Evolutionary conservation across 2,888 invertebrate genomes (phyloP).

Genomic region (Drosophila prostipennis): DNA sequence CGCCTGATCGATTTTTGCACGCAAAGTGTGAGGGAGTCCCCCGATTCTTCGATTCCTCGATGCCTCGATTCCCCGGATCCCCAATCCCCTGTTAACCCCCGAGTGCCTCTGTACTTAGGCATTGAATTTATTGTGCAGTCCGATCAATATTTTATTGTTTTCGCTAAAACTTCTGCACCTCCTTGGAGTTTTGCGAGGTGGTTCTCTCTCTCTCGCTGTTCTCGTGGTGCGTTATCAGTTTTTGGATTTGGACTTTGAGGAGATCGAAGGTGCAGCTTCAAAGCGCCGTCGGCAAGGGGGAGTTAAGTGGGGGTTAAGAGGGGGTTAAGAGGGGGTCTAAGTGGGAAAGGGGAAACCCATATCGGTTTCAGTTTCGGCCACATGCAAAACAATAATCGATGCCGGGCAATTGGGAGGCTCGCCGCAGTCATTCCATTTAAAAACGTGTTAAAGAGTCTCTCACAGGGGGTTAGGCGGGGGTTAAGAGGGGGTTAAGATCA

Average conservation of each 20-base stretch:
- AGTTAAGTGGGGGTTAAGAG: conserved; percentile 38
- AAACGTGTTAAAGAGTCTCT: conserved; percentile 71
- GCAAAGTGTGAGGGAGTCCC: conserved; percentile 75
- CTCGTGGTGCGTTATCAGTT: conserved; percentile 27
- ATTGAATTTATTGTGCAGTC: conserved; percentile 70
- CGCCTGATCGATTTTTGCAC: conserved; percentile 81
- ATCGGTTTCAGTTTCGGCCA: conserved; percentile 46
- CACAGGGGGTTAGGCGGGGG: background rate
- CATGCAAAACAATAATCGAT: conserved; percentile 79
- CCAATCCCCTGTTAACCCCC: background rate
- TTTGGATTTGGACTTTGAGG: conserved; percentile 1
- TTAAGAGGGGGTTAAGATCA: conserved; percentile 27
- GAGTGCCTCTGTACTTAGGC: conserved; percentile 63
- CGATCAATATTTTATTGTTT: conserved; percentile 73
- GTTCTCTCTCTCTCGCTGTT: too few species aligned
- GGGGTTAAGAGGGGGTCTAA: too few species aligned
- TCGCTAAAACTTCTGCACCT: conserved; percentile 69
- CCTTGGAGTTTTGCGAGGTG: conserved; percentile 29
- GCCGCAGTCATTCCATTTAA: conserved; percentile 68
- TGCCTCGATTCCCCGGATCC: background rate
- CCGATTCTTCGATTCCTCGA: background rate
- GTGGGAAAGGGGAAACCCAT: conserved; percentile 20
- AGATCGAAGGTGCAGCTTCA: conserved; percentile 56
- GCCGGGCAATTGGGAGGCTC: conserved; percentile 37
- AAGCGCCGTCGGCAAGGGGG: conserved; percentile 66